These are phyloP conservation scores for Furnarius figulus DNA, from an alignment of 2,113 vertebrate genomes.

Conservation along the genomic window DNA sequence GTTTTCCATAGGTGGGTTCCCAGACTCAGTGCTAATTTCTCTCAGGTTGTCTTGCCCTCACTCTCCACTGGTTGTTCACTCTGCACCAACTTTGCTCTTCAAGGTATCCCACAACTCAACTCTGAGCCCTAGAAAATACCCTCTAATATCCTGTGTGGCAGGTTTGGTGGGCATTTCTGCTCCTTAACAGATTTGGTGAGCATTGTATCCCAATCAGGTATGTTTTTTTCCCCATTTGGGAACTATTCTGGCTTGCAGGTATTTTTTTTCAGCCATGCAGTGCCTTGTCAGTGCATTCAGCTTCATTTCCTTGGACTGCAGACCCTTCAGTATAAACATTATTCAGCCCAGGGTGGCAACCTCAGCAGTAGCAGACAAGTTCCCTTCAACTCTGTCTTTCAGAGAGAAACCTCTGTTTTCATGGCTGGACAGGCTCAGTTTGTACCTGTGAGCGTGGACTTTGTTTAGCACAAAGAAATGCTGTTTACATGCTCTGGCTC, in stretches of 20 bases:
- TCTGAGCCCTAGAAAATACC: not conserved
- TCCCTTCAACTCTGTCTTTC: not conserved
- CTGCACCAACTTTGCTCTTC: rapidly evolving
- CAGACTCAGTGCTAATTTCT: not conserved
- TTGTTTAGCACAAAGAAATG: not conserved
- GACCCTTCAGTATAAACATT: not conserved
- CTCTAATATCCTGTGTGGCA: not conserved
- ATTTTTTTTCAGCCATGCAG: not conserved
- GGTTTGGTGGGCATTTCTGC: not conserved
- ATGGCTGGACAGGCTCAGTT: not conserved
- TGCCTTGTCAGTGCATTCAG: not conserved
- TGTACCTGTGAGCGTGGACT: not conserved
- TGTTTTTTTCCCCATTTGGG: not conserved
- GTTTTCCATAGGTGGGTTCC: not conserved
- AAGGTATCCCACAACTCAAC: not conserved
- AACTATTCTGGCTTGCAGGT: not conserved
- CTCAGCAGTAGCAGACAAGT: not conserved
- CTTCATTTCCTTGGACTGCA: not conserved
- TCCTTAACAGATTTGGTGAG: not conserved
- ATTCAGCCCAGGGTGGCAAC: not conserved
- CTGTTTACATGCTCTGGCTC: not conserved
- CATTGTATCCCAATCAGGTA: rapidly evolving
- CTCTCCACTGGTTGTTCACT: not conserved
- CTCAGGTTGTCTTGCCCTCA: not conserved
- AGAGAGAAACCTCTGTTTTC: not conserved